Base-by-base conservation (phyloP, 2,113 vertebrate species). In the Prunella fulvescens region DNA sequence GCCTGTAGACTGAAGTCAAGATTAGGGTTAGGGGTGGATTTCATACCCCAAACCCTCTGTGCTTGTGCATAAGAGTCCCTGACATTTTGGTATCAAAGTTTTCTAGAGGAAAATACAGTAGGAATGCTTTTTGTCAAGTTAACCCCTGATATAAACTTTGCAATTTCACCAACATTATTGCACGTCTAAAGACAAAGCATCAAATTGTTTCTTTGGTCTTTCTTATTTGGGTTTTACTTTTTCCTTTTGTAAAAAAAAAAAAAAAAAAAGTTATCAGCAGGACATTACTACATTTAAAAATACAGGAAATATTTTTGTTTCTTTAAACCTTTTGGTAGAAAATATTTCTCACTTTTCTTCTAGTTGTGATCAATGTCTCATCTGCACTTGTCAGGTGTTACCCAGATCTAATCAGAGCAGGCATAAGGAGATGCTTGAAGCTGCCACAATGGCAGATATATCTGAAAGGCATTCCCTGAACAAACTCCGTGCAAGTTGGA, bases 271-370 rank as follows among this genome's bases (percentile, higher is more conserved):
- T 3, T 14, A 60, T 61, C 64, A 86, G 35, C 42, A 69, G 50
- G 28, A 61, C 29, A 39, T 39, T 10, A 22, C 37, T 85, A 45
- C 42, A 18, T 77, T 86, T 80, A 50, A 81, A 83, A 86, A 5
- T 53, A 77, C 12, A 54, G 35, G 65, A 78, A 54, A 60, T 61
- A 13, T 9, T 76, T 77, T 83, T 77, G 57, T 80, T 90, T 93
- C 71, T 86, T 76, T 90, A 76, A 95, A 92, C 50, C 47, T 93
- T 90, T 88, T 71, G 39, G 33, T 62, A 83, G 82, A 70, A 92
- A 73, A 62, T 66, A 67, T 39, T 86, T 92, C 72, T 90, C 47
- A n/a, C 80, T 92, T 90, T 82, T 29, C 35, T 82, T 72, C 71
- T 80, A 82, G 14, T 53, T 90, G 50, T 80, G 58, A 80, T 88